These are phyloP conservation scores for Pogonus chalceus DNA, from an alignment of 1,140 invertebrate genomes.

Conservation along the genomic window DNA sequence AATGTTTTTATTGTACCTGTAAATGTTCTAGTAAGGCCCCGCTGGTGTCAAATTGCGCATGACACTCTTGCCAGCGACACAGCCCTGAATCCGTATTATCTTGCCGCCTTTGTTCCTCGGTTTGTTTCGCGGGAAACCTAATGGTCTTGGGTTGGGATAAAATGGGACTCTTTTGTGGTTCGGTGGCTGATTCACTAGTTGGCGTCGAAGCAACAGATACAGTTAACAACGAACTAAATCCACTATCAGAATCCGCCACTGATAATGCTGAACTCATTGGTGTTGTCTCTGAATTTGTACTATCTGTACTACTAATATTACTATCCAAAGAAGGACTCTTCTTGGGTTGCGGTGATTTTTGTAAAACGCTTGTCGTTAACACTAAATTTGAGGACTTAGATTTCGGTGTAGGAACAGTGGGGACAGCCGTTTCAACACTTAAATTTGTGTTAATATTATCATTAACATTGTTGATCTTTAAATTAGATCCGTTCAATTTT, in stretches of 20 bases:
- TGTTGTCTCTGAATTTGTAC: conserved; percentile 7
- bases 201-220: conserved; percentile 16
- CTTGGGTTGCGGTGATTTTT: neutral
- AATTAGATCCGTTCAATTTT: conserved; percentile 22
- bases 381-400: neutral
- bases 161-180: conserved; percentile 46
- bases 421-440: conserved; percentile 25
- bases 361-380: neutral
- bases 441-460: neutral
- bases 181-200: conserved; percentile 16
- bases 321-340: neutral
- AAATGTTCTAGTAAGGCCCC: conserved; percentile 80
- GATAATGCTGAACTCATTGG: neutral
- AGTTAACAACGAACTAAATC: neutral
- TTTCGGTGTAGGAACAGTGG: conserved; percentile 24
- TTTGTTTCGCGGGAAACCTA: conserved; percentile 54
- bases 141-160: conserved; percentile 67
- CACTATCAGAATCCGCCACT: neutral
- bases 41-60: conserved; percentile 61
- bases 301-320: conserved; percentile 1
- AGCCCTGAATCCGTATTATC: conserved; percentile 41
- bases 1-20: conserved; percentile 45
- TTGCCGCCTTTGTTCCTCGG: conserved; percentile 32
- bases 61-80: conserved; percentile 81
- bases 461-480: neutral